Evolutionary conservation across 1,140 invertebrate species (phyloP), one percentile per base, ranked within the genome.

Genomic region (Apis laboriosa): DNA sequence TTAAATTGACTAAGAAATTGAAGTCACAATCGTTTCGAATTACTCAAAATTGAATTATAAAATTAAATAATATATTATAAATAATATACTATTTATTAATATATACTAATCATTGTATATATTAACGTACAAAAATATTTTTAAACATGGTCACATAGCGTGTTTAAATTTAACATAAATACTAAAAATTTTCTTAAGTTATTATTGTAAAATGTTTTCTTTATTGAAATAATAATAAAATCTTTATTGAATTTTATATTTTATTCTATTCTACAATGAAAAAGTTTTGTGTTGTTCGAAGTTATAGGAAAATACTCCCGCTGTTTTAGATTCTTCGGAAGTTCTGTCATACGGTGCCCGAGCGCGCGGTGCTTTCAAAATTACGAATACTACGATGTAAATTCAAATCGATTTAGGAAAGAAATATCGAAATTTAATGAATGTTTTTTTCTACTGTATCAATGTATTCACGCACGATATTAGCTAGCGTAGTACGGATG

Each of bases 281-380:
- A 58, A 76, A 56, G 24, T 53, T 68, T 24, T 7, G 28, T 17
- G 43, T 24, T 21, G 49, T 68, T 55, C 17, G 71, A 64, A 61
- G 34, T 75, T 80, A 80, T 53, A 61, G 58, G 64, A 82, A 77
- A 77, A 64, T 82, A 73, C 24, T 77, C 55, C 9, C 56, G 64
- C 28, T 70, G 55, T 64, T 82, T 76, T 66, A 17, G 24, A 58
- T 60, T 53, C 49, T 28, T 61, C 74, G 13, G 12, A 67, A 55
- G 64, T 68, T 49, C 72, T 77, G 80, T 82, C 80, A 68, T 43
- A 68, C 80, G 74, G 9, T 13, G 34, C 28, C 34, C 58, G 24
- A 51, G 49, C 55, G 74, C 79, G 79, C 80, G 80, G 55, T 60
- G 63, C 19, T 61, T 82, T 82, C 49, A 77, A 82, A 82, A 76